Evolutionary conservation across 1,140 invertebrate genomes (phyloP), one percentile per base, ranked within the genome.

Genomic region (Drosophila auraria): DNA sequence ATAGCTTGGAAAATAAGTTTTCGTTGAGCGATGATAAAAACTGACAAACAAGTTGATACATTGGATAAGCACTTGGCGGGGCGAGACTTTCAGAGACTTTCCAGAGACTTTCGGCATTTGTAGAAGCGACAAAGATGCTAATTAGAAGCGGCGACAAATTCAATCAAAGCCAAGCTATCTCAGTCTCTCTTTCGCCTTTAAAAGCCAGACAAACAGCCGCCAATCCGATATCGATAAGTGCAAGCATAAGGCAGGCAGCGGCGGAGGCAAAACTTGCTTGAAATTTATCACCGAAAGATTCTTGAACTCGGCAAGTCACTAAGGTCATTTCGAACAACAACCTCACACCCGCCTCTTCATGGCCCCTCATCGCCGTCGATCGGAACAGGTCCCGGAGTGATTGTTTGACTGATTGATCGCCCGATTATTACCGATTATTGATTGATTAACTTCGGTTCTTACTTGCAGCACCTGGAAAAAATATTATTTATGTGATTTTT

Each of bases 371-470:
- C 5, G 4, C 27, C 30, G 1, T 14, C n/a, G 38, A 33, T 27
- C 23, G 2, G 8, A 73, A 73, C 70, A 44, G 58, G 72, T 74
- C 25, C 56, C 27, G 27, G 63, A 68, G 50, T 56, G 70, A 63
- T 75, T 74, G 72, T 63, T 75, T 75, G 70, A 72, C 70, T 72
- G 70, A 73, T 74, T 74, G 58, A 75, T 62, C 57, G 50, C 40
- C 20, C 33, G 71, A 74, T 62, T 60, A 49, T 61, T 73, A 68
- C 27, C 33, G 72, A 75, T 74, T 61, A 50, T 62, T 74, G 72
- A 75, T 74, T 74, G 72, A 75, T 75, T 75, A 75, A 56, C 72
- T 66, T 23, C 47, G 49, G 14, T 58, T 70, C 63, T 40, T 12
- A 36, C 17, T 47, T 44, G 23, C 14, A 17, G 44, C 49, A 61